Base-by-base conservation (phyloP, 1,140 invertebrate genomes). In the Ostrea edulis region DNA sequence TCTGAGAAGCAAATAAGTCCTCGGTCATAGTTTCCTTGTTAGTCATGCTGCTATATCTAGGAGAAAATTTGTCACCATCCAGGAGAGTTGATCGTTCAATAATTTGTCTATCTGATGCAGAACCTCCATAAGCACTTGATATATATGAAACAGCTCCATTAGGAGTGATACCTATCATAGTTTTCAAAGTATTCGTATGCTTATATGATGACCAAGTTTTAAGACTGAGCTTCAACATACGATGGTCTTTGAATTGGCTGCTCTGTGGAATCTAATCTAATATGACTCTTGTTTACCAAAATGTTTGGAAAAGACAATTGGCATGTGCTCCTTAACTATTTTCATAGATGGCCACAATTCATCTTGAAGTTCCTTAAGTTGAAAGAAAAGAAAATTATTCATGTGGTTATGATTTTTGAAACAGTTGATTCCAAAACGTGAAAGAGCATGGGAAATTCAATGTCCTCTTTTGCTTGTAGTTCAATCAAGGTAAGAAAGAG, bases 241-340 rank as follows among this genome's bases (percentile, higher is more conserved):
- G 35, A 29, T 20, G 89, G 87, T 84, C 90, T 90, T 35, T 91
- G 51, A 54, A 90, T 90, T 11, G 89, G 85, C 8, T 68, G 68
- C 82, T 91, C 89, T 25, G 89, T 90, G 35, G 83, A 89, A 90
- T 91, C 90, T n/a, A 89, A 90, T 91, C 90, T n/a, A 91, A 85
- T 58, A 91, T 89, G 55, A 92, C 87, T 51, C 89, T 44, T 0
- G 90, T 91, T 35, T 14, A 84, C 12, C 87, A 82, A 83, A 86
- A 92, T 77, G 84, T 86, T 65, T 65, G 29, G 77, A 87, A 62
- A 91, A 91, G 81, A 86, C 87, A 82, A 4, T 25, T 44, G 90
- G 88, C 90, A 91, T 92, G 77, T 77, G 58, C 0, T 85, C 83
- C 1, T 87, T 22, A 62, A 89, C 8, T 11, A 8, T 55, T 12